Evolutionary conservation across 2,888 invertebrate species (phyloP), one percentile per base, ranked within the genome.

Genomic region (Xestia sexstrigata): DNA sequence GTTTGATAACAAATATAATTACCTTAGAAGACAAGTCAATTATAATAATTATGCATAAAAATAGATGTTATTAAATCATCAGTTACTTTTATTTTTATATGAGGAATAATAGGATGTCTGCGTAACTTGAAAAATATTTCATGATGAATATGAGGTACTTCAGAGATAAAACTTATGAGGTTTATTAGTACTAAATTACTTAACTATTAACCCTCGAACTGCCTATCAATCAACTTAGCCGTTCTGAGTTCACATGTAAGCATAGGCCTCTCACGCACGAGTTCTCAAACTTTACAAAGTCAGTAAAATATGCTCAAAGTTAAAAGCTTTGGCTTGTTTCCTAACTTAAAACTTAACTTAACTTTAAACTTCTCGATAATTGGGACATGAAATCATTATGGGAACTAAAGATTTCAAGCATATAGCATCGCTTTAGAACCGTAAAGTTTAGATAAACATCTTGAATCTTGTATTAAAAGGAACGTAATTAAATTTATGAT

Each of bases 371-470:
- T 13, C 30, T 42, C 49, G 35, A 58, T 49, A 58, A 73, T 78
- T 67, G 35, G 35, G 35, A 79, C 49, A 69, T 77, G 45, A 52
- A 71, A 60, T 63, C 20, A 81, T 1, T 52, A 76, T 9, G 55
- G 20, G n/a, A 17, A 23, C 66, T 23, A 15, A 69, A 63, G 35
- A 23, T 65, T 47, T 35, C 23, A 45, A 62, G 42, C 63, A 73
- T 5, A 0, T 8, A 47, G 23, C 52, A 39, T 63, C n/a, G 55
- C 82, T 39, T 69, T 66, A 75, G n/a, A 73, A 73, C n/a, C 58
- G 55, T 73, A 60, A 78, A 79, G 78, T 79, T 79, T 58, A 74
- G 13, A 71, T 65, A 83, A 83, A 83, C 80, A 80, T 73, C 83
- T 83, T 42, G 73, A 80, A 2, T 47, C 8, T 47, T 63, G n/a